phyloP scores from a whole-genome alignment of 2,113 vertebrate genomes.

The Potamarius usumacintae region DNA sequence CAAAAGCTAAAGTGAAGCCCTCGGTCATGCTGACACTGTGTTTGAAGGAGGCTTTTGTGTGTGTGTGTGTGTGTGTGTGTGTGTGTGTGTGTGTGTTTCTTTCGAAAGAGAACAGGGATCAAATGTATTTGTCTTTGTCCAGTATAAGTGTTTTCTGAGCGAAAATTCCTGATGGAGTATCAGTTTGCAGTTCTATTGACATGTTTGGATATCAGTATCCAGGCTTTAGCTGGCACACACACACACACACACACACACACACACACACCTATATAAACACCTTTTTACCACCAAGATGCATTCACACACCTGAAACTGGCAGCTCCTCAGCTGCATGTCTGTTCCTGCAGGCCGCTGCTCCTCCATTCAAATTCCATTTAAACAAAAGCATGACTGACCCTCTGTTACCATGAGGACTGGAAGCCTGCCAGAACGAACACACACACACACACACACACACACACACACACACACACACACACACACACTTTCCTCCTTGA shows the following conservation, averaged over 20 bases:
- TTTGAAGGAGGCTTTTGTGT: neutral
- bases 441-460: neutral
- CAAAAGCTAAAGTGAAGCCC: neutral
- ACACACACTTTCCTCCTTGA: constrained; percentile 66
- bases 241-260: constrained; percentile 33
- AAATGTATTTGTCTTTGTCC: constrained; percentile 46
- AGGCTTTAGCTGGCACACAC: constrained; percentile 29
- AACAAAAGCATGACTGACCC: constrained; percentile 59
- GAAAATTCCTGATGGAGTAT: constrained; percentile 38
- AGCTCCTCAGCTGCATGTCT: constrained; percentile 48
- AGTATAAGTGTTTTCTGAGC: constrained; percentile 27
- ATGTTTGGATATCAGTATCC: constrained; percentile 51
- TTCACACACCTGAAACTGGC: constrained; percentile 15
- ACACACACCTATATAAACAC: neutral
- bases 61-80: constrained; percentile 38
- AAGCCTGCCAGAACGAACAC: constrained; percentile 9
- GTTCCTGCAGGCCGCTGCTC: constrained; percentile 54
- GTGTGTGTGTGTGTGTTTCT: constrained; percentile 25
- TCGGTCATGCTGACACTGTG: neutral
- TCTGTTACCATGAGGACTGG: constrained; percentile 49
- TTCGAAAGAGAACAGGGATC: constrained; percentile 16
- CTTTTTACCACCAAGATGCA: constrained; percentile 3
- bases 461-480: constrained; percentile 30
- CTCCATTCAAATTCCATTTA: constrained; percentile 48
- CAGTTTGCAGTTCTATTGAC: constrained; percentile 50